Base-by-base conservation (phyloP, 2,113 vertebrate genomes). In the Lepisosteus oculatus region DNA sequence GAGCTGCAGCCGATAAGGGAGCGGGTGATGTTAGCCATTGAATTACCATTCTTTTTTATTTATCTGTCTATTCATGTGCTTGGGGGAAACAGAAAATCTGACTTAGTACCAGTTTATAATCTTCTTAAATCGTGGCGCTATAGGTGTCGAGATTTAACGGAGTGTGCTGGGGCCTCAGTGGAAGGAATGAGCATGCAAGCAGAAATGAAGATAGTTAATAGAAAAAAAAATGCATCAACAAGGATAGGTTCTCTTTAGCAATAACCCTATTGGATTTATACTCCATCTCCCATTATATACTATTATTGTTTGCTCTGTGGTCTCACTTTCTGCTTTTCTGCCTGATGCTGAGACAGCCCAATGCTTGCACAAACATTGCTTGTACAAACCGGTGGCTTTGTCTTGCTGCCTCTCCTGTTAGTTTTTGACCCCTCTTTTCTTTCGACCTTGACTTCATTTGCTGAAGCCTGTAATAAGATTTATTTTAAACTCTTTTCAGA, bases 41-140 rank as follows among this genome's bases (percentile, higher is more conserved):
- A 59, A 59, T 59, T 59, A 59, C 56, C 11, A 59, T 59, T 59
- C 56, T 11, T 59, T 59, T 59, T 12, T 59, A 59, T 59, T 59
- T 59, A 59, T 59, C 11, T 59, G 56, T 13, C 7, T 12, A 4
- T 14, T 12, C 56, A 12, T 8, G 56, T n/a, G n/a, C 56, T 59
- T 8, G 56, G 56, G 3, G 13, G 56, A 12, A 59, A 12, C 56
- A 59, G 56, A 59, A 6, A 59, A 59, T 59, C 56, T 59, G 14
- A 59, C 57, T 51, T 51, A 59, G 57, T 13, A 13, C 57, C 5
- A 59, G 4, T 8, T 59, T 6, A 13, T 13, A 59, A 13, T 13
- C 14, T 8, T 15, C 57, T 59, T 13, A 59, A 15, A n/a, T 59
- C 1, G 12, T n/a, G 12, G 57, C 11, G 7, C 12, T 59, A 13